phyloP scores from a whole-genome alignment of 2,113 vertebrate genomes.

The Australoheros scitulus region DNA sequence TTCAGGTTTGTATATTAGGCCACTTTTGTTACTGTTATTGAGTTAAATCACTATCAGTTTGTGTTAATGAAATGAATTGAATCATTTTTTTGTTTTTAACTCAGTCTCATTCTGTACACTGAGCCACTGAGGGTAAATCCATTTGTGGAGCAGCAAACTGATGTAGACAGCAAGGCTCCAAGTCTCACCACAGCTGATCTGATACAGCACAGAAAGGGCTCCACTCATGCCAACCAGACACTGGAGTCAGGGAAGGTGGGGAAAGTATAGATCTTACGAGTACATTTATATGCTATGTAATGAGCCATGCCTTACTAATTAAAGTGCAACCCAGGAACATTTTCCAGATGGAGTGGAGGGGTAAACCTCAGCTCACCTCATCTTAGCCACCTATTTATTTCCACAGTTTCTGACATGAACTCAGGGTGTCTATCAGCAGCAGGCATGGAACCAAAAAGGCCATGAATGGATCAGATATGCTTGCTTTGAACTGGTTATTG shows the following conservation, averaged over 20 bases:
- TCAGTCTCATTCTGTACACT: not conserved
- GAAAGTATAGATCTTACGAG: conserved; percentile 41
- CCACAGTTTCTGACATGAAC: conserved; percentile 13
- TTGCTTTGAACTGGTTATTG: not conserved
- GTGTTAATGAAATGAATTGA: not conserved
- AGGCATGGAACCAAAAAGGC: not conserved
- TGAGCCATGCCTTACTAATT: conserved; percentile 63
- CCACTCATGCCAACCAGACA: conserved; percentile 61
- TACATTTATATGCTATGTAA: conserved; percentile 61
- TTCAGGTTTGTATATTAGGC: not conserved
- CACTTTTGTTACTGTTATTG: not conserved
- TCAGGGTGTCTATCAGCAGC: not conserved
- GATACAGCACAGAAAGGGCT: conserved; percentile 62
- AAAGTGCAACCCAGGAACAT: conserved; percentile 50
- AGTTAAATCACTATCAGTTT: not conserved
- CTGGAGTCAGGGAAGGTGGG: conserved; percentile 36
- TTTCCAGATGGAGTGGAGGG: conserved; percentile 44
- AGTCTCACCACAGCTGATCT: conserved; percentile 72
- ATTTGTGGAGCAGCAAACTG: conserved; percentile 26
- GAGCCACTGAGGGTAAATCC: not conserved
- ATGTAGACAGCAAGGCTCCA: conserved; percentile 74
- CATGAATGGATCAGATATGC: not conserved
- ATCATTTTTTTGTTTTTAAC: not conserved
- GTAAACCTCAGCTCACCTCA: conserved; percentile 45
- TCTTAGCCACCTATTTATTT: conserved; percentile 40